phyloP scores from a whole-genome alignment of 2,888 invertebrate species.

The Sarcophaga subvicina region DNA sequence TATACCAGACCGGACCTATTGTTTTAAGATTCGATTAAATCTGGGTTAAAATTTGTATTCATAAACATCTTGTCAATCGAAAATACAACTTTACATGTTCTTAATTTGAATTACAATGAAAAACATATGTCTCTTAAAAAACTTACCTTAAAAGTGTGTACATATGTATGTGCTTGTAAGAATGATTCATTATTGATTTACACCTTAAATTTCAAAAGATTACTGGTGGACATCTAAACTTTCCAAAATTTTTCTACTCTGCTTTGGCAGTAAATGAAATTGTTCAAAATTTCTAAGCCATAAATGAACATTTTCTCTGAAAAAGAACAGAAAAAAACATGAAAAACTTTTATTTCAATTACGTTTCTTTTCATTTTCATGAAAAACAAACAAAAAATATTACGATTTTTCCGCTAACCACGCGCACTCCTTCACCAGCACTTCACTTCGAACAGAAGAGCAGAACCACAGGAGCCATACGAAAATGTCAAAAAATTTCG shows the following conservation, averaged over 20 bases:
- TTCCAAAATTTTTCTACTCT: background rate
- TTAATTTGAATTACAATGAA: too few relatives aligned
- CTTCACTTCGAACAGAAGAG: background rate
- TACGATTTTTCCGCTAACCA: background rate
- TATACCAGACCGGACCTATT: too few relatives aligned
- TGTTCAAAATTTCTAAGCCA: background rate
- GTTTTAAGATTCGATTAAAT: too few relatives aligned
- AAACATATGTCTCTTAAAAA: too few relatives aligned
- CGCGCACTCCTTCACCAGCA: background rate
- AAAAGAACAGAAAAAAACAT: background rate
- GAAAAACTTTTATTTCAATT: background rate
- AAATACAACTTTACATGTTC: too few relatives aligned
- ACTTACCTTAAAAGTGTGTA: too few relatives aligned
- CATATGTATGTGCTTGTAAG: too few relatives aligned
- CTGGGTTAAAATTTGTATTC: too few relatives aligned
- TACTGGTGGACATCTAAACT: background rate
- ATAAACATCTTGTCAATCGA: too few relatives aligned
- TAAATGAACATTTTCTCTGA: background rate
- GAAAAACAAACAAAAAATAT: background rate
- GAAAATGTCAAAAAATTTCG: background rate
- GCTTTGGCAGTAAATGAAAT: background rate
- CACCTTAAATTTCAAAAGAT: background rate
- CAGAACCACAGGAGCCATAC: background rate
- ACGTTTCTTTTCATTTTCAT: background rate
- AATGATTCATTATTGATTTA: background rate